These are phyloP conservation scores for Sus cebifrons DNA, from an alignment of 2,797 vertebrate genomes.

Conservation along the genomic window DNA sequence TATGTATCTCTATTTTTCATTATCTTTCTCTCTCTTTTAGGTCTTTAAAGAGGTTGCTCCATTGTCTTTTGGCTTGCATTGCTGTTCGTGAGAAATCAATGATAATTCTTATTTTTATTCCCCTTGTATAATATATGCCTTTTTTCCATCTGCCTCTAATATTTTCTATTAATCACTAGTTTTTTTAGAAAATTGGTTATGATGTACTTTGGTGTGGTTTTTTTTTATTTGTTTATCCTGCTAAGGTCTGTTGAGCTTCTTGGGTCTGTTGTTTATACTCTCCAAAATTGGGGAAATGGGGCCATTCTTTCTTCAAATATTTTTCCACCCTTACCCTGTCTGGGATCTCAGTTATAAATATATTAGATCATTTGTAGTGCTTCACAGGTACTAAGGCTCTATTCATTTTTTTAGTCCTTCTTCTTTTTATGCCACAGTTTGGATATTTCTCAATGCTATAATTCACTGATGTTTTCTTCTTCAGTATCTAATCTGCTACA, in stretches of 20 bases:
- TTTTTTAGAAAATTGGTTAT: not conserved
- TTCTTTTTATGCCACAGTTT: not conserved
- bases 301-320: not conserved
- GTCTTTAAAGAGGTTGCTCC: not conserved
- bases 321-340: not conserved
- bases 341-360: not conserved
- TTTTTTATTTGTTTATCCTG: not conserved
- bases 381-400: not conserved
- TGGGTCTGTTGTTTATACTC: not conserved
- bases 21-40: not conserved
- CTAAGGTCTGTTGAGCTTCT: not conserved
- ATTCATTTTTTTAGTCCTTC: not conserved
- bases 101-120: constrained; percentile 9
- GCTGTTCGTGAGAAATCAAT: not conserved
- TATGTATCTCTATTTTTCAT: too few relatives aligned
- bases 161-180: not conserved
- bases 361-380: not conserved
- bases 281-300: not conserved
- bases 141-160: not conserved
- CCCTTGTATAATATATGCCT: not conserved
- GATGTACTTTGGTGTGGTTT: not conserved
- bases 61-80: not conserved
- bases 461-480: not conserved
- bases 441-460: not conserved
- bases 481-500: not conserved